These are phyloP conservation scores for Lamproptera curius DNA, from an alignment of 2,888 invertebrate species.

Conservation along the genomic window DNA sequence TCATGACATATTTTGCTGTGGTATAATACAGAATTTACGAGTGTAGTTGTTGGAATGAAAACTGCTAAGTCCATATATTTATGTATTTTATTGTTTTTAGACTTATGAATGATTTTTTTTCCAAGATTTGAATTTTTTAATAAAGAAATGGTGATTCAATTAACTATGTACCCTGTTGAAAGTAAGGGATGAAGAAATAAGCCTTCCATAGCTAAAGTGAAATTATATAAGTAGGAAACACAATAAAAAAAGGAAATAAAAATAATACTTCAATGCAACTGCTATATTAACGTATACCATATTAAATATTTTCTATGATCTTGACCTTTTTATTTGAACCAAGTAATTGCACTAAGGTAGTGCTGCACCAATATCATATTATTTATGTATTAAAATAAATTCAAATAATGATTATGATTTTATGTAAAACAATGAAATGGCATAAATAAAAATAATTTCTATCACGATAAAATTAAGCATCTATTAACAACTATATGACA, in stretches of 20 bases:
- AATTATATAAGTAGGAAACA: not conserved
- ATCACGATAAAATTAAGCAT: constrained; percentile 12
- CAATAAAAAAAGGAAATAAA: constrained; percentile 9
- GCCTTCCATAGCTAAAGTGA: constrained; percentile 38
- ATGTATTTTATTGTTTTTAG: too few relatives aligned
- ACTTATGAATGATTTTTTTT: too few relatives aligned
- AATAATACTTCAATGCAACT: constrained; percentile 7
- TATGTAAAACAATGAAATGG: not conserved
- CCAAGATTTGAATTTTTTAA: too few relatives aligned
- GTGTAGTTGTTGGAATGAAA: too few relatives aligned
- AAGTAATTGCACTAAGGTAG: constrained; percentile 11
- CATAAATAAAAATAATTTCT: constrained; percentile 19
- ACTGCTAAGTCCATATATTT: too few relatives aligned
- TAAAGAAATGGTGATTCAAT: too few relatives aligned
- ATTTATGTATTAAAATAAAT: too few relatives aligned
- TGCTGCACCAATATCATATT: constrained; percentile 15
- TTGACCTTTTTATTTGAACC: too few relatives aligned
- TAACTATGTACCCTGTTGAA: constrained; percentile 31
- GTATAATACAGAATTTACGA: too few relatives aligned
- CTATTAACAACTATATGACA: constrained; percentile 11
- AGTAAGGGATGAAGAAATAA: constrained; percentile 32
- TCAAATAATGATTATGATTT: not conserved
- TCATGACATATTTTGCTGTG: too few relatives aligned
- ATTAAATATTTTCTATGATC: not conserved
- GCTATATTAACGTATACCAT: not conserved